Evolutionary conservation across 1,140 invertebrate genomes (phyloP).

Genomic region (Oncopodura yosiiana): DNA sequence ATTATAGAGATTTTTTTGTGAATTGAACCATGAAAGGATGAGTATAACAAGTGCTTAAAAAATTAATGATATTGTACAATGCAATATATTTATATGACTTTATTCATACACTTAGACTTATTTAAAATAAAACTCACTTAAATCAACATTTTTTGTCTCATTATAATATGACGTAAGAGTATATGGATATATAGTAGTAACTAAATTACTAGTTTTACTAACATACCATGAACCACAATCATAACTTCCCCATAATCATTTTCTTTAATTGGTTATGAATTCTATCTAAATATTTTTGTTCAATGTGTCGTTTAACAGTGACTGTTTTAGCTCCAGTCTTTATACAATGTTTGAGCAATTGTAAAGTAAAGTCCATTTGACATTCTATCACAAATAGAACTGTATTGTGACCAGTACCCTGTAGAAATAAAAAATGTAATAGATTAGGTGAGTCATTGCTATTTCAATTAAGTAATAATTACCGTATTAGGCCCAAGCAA

Average conservation of each 20-base stretch:
- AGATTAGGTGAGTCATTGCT: too few species aligned
- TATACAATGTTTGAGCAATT: slow-evolving; percentile 18
- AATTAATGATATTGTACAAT: too few species aligned
- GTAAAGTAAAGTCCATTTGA: slow-evolving; percentile 16
- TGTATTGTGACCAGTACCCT: slow-evolving; percentile 22
- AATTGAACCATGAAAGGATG: too few species aligned
- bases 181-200: neutral
- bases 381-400: slow-evolving; percentile 31
- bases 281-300: neutral
- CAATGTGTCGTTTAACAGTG: neutral
- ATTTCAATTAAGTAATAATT: too few species aligned
- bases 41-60: too few species aligned
- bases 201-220: neutral
- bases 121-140: neutral
- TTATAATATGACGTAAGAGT: neutral
- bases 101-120: too few species aligned
- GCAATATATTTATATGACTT: too few species aligned
- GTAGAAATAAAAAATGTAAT: neutral
- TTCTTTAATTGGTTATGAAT: neutral
- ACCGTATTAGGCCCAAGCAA: slow-evolving; percentile 22
- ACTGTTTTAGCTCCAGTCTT: slow-evolving; percentile 1
- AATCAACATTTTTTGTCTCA: neutral
- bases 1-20: too few species aligned
- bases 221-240: slow-evolving; percentile 3
- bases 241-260: neutral